Conservation (phyloP, 2,113 vertebrate species). For the Dendropsophus ebraccatus region DNA sequence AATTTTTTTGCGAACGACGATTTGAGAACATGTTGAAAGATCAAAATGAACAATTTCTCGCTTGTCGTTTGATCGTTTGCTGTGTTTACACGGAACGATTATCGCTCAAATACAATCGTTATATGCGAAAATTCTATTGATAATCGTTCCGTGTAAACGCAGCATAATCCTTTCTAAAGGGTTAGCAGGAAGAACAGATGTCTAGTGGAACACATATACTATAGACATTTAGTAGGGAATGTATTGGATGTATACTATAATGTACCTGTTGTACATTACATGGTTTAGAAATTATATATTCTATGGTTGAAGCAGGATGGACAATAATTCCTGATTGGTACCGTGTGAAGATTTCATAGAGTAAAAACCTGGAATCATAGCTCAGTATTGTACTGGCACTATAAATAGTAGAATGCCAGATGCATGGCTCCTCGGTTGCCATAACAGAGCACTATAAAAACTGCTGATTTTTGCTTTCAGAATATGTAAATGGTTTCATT, state of each 20-base stretch:
- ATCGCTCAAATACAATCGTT: no score
- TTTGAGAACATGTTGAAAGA: no score
- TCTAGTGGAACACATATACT: background rate
- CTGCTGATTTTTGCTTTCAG: constrained; percentile 13
- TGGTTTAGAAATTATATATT: background rate
- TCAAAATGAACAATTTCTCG: no score
- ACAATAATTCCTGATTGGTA: background rate
- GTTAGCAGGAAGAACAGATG: background rate
- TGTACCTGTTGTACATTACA: background rate
- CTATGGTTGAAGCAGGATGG: background rate
- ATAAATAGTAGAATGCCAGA: constrained; percentile 12
- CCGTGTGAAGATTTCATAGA: background rate
- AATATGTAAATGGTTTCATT: constrained; percentile 1
- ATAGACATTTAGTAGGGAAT: background rate
- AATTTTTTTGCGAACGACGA: no score
- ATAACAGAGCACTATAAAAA: constrained; percentile 20
- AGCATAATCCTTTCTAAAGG: no score
- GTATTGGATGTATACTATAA: background rate
- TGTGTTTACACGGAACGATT: no score
- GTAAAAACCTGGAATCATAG: background rate
- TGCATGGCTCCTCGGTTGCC: constrained; percentile 1
- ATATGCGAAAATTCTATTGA: no score
- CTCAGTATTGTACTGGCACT: background rate
- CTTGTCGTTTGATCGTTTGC: no score
- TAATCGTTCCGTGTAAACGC: no score